Evolutionary conservation across 2,888 invertebrate genomes (phyloP), one percentile per base, ranked within the genome.

Genomic region (Minunthozetes semirufus): DNA sequence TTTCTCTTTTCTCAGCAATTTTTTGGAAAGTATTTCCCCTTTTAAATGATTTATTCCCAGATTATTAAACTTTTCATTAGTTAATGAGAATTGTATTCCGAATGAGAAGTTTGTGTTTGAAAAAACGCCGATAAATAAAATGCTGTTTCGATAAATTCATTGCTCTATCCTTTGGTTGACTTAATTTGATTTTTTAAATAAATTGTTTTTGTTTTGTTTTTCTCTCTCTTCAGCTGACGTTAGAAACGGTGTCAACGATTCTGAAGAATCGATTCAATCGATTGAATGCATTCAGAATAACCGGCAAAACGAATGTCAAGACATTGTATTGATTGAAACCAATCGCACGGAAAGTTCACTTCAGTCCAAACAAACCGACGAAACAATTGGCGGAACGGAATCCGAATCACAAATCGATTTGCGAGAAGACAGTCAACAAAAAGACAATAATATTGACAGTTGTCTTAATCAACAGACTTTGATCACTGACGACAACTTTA

Each of bases 281-380:
- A 33, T 8, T 63, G 33, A 63, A 33, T 63, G 63, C 17, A 29
- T 63, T 63, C 13, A 17, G 17, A 63, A 56, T 56, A 56, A 27
- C 29, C 33, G 19, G 9, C 38, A 68, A 22, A 68, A 22, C 42
- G 33, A 68, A 68, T 46, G 42, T 29, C 19, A n/a, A n/a, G n/a
- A 59, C 15, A 38, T n/a, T 22, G 19, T 46, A 68, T 68, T 68
- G 46, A 68, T 38, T 46, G 68, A 68, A 68, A 68, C n/a, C 68
- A 68, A 68, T 68, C 68, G 42, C 38, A 68, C 68, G 19, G 38
- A 68, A 68, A 68, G 68, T 68, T 68, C 68, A 68, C 42, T 68
- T 38, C 38, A 68, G 19, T 68, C 68, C 3, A 68, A n/a, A 22
- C 11, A 13, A 38, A 9, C 13, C 5, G 38, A 33, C 38, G 19